Evolutionary conservation across 2,888 invertebrate genomes (phyloP), one percentile per base, ranked within the genome.

Genomic region (Hirtodrosophila cameraria): DNA sequence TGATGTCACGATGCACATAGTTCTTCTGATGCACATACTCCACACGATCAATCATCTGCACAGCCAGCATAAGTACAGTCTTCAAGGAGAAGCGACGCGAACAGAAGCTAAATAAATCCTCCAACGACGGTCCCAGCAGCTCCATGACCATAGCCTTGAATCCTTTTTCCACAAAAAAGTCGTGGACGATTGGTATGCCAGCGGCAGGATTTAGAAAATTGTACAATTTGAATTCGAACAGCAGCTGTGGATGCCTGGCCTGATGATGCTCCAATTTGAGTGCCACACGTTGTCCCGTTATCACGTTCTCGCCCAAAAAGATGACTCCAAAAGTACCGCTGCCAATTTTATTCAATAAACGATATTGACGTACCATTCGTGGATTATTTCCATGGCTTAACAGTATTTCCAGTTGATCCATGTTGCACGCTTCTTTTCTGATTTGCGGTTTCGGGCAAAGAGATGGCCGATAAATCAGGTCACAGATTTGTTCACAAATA

Each of bases 81-180:
- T 82, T 82, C 0, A 75, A 23, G 1, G 75, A 54, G 45, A 78
- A 82, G 0, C 43, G 36, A 1, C 45, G 25, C 0, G 25, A 15
- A 9, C 82, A 82, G 1, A 2, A 5, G 0, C 5, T n/a, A 2
- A 78, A 63, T 2, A 82, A 5, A 0, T 55, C 30, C 12, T 58
- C 52, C 43, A 78, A 27, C 30, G 78, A 78, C 0, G 60, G 60
- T 0, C 78, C 82, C 25, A 82, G 38, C n/a, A 72, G 50, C 23
- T 82, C 42, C 75, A 82, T 72, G 1, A 35, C 58, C 58, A 82
- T 4, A 11, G 39, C 31, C 31, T 75, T 54, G 6, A 6, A 33
- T 0, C 15, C 2, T 1, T 0, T 0, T 1, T 15, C 11, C 4
- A 0, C 7, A 4, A 7, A 39, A 9, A 3, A 52, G 2, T 7